Conservation (phyloP, 2,113 vertebrate genomes). For the Sceloporus undulatus region DNA sequence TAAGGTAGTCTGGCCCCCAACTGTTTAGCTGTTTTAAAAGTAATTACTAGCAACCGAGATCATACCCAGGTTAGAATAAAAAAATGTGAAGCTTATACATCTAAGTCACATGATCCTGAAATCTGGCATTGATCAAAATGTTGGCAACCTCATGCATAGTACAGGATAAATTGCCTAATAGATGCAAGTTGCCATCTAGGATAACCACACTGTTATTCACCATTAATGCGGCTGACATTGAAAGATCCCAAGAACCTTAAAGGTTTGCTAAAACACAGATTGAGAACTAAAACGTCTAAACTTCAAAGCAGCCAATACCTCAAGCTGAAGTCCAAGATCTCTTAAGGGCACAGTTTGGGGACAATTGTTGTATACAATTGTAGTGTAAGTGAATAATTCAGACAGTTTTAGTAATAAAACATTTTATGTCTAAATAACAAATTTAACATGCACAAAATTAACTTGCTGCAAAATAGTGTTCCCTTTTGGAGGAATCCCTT, state of each 20-base stretch:
- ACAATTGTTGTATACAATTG: too few species aligned
- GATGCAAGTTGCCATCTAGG: too few species aligned
- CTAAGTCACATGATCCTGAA: not conserved
- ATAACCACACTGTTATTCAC: too few species aligned
- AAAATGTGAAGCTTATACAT: not conserved
- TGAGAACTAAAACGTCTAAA: not conserved
- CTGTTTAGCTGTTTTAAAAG: not conserved
- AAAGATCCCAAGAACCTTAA: not conserved
- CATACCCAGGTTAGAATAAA: not conserved
- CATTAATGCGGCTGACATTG: not conserved
- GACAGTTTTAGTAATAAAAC: too few species aligned
- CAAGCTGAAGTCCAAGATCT: too few species aligned
- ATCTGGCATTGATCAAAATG: not conserved
- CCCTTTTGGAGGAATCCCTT: too few species aligned
- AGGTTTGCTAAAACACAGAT: not conserved
- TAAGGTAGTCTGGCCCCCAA: not conserved
- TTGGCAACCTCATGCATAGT: not conserved
- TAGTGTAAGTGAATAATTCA: too few species aligned
- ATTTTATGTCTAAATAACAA: not conserved
- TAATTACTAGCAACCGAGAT: not conserved
- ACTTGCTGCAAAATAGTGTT: not conserved
- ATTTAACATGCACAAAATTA: not conserved
- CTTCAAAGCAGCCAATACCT: not conserved
- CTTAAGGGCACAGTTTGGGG: too few species aligned
- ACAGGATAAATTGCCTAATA: too few species aligned